Evolutionary conservation across 2,797 vertebrate genomes (phyloP), one percentile per base, ranked within the genome.

Genomic region (Onychomys arenicola): DNA sequence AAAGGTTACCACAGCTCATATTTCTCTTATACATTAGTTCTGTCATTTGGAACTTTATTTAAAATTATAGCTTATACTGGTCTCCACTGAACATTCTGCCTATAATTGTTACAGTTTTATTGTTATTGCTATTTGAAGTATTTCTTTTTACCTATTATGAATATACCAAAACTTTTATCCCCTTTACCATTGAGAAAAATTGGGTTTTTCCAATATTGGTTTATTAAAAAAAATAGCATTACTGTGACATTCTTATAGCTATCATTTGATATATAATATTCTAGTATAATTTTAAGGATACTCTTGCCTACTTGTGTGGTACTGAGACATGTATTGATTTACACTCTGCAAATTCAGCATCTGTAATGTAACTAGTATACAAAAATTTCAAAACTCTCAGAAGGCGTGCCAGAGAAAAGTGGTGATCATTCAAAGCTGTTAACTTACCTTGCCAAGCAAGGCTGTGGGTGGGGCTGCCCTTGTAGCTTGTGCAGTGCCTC

Each of bases 261-360:
- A 16, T 37, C 32, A 67, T 55, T 87, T 55, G 34, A 25, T 73
- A 27, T 87, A 23, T 29, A 57, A 73, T 73, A 57, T 57, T 75
- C 37, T 52, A 75, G 27, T 29, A 57, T 59, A 57, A 27, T 88
- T 89, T 90, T 90, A 83, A 75, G 49, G 57, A 61, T 61, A 13
- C 61, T 78, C 9, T 55, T 89, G 86, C 12, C 55, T 46, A 61
- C 1, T 86, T 90, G 17, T 90, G 37, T 59, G 27, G 23, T 25
- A 37, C 84, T 71, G 84, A 67, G 32, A 27, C 43, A 52, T n/a
- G 32, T 92, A 90, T 90, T 69, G 76, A 82, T 83, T 92, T 23
- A 77, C 17, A 55, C 11, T 67, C 49, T 84, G 52, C 76, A 78
- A 63, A 82, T 81, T 77, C 46, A 94, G 67, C 46, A 27, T 90